Evolutionary conservation across 2,113 vertebrate genomes (phyloP), one percentile per base, ranked within the genome.

Genomic region (Callospermophilus lateralis): DNA sequence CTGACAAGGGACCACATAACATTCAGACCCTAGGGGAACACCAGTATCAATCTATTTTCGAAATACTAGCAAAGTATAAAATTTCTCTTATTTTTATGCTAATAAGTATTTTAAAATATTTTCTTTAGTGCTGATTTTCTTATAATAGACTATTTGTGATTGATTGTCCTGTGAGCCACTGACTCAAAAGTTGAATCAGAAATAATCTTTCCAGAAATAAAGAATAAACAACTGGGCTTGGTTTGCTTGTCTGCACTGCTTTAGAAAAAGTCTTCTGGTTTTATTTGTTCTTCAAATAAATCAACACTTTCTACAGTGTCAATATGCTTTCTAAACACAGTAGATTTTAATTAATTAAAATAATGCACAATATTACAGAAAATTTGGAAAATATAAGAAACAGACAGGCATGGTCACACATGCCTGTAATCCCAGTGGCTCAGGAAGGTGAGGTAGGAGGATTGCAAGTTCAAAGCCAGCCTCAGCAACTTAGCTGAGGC

Each of bases 271-370:
- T 28, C 15, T 42, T 84, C 76, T 65, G 65, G 39, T 55, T 95
- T 83, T 85, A 63, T 92, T 58, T 93, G 26, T 34, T 83, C 51
- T 94, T 84, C 94, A 85, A 70, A 48, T 70, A 95, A 53, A 61
- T 74, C 28, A 53, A 37, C 24, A 87, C 42, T 86, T 95, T 92
- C 83, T 86, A 92, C 13, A 93, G 65, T 72, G 1, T 51, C 74
- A 80, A 85, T 37, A 87, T 77, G 26, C 61, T 55, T 92, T 55
- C 5, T 63, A 84, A 93, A 55, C 61, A 73, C 53, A 80, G 26
- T 79, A 92, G 55, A 22, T 84, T 95, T 88, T 84, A 53, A 93
- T 89, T 92, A 39, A 86, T 70, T 93, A 76, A 80, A 89, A n/a
- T 77, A 77, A 84, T 74, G 6, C 26, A 68, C 73, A 87, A 13